Evolutionary conservation across 2,113 vertebrate genomes (phyloP).

Genomic region (Lophotis ruficrista): DNA sequence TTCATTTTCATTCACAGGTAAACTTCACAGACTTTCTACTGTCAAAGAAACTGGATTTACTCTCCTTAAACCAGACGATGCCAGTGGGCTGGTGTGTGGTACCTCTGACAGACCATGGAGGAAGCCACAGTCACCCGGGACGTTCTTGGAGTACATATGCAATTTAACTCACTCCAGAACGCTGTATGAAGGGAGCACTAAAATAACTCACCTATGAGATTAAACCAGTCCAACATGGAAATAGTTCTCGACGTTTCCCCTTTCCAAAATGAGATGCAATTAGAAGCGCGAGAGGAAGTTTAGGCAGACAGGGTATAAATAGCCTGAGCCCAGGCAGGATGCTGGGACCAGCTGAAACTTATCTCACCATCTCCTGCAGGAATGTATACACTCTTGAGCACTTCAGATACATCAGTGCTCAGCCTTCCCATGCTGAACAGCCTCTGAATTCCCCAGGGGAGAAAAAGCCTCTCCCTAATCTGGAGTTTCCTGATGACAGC

Average conservation of each 20-base stretch:
- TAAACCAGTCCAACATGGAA: not conserved
- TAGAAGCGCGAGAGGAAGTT: slow-evolving; percentile 16
- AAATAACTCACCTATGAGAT: slow-evolving; percentile 35
- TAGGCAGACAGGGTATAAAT: slow-evolving; percentile 1
- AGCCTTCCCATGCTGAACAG: not conserved
- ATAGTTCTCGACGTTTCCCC: not conserved
- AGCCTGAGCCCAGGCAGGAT: not conserved
- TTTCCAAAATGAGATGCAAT: slow-evolving; percentile 3
- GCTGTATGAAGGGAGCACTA: slow-evolving; percentile 7
- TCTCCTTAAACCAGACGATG: not conserved
- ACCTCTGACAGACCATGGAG: not conserved
- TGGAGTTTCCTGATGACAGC: not conserved
- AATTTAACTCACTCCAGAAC: not conserved
- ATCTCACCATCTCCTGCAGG: not conserved
- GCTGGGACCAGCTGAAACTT: not conserved
- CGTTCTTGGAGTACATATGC: not conserved
- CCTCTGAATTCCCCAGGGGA: not conserved
- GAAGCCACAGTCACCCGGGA: not conserved
- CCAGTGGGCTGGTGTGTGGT: not conserved
- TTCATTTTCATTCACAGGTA: not conserved
- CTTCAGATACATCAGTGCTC: not conserved
- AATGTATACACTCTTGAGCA: not conserved
- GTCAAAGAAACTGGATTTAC: not conserved
- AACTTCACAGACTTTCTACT: not conserved
- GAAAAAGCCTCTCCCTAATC: not conserved